Base-by-base conservation (phyloP, 2,113 vertebrate genomes). In the Ardeotis arabs region DNA sequence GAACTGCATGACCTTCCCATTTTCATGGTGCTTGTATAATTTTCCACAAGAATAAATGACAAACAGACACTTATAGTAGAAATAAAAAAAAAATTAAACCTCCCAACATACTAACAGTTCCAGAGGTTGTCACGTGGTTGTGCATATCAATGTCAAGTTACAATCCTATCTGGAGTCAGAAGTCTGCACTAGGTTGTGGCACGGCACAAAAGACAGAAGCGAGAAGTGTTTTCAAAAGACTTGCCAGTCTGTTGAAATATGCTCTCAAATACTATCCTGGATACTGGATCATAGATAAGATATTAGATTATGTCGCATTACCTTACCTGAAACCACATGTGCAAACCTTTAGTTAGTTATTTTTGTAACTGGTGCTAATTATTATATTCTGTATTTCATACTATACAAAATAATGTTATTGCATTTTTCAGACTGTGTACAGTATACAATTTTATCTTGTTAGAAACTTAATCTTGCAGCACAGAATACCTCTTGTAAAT, bases 141-240 rank as follows among this genome's bases (percentile, higher is more conserved):
- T 67, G 39, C 23, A 7, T 27, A 60, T 41, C 44, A 58, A 16
- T 23, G 28, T 31, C 62, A 73, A 83, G 22, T 58, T 63, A 50
- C 2, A 15, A 11, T 50, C 14, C 10, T 27, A 14, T 22, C 33
- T 41, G 28, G 7, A 87, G 35, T 17, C 23, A 22, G 50, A 77
- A 80, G 31, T 21, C 39, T 81, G 23, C 0, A 0, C 59, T 45
- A 44, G 22, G 41, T 47, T 80, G 60, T 63, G 13, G 33, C 29
- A 68, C 1, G 5, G 33, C 33, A 64, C 60, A 72, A 90, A 77
- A 24, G 31, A 68, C 58, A 73, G 67, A 83, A 68, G 17, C 31
- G 4, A 85, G 66, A 82, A 84, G 14, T 12, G 12, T 90, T 84
- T 91, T 74, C 41, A 75, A 44, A 93, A 87, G 58, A 16, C 31